These are phyloP conservation scores for Sceloporus undulatus DNA, from an alignment of 2,113 vertebrate species.

Conservation along the genomic window DNA sequence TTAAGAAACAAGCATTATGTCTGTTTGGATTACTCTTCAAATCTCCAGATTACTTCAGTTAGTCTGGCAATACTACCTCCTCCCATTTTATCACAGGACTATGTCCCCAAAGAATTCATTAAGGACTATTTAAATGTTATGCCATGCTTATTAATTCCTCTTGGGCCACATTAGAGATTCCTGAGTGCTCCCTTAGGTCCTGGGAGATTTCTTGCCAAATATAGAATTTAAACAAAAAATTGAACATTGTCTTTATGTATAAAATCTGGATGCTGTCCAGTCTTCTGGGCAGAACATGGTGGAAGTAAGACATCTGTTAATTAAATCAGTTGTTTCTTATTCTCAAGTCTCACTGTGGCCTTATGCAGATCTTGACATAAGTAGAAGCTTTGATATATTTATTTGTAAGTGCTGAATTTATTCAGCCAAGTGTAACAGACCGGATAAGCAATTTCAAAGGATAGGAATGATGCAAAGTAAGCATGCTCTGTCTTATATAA, in stretches of 20 bases:
- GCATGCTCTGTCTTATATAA: slow-evolving; percentile 1
- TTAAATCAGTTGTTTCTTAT: neutral
- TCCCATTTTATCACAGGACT: slow-evolving; percentile 27
- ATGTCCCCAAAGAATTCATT: slow-evolving; percentile 50
- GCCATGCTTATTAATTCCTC: slow-evolving; percentile 53
- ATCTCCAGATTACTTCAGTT: slow-evolving; percentile 49
- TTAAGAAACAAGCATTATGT: slow-evolving; percentile 32
- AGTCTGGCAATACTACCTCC: slow-evolving; percentile 23
- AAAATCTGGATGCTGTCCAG: slow-evolving; percentile 14
- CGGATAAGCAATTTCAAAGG: neutral
- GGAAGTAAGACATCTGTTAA: slow-evolving; percentile 25
- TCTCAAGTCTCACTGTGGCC: slow-evolving; percentile 12
- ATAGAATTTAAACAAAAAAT: slow-evolving; percentile 49
- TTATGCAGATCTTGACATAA: slow-evolving; percentile 13
- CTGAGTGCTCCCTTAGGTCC: slow-evolving; percentile 57
- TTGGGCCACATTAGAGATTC: slow-evolving; percentile 52
- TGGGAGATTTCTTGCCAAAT: slow-evolving; percentile 20
- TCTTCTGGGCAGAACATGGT: slow-evolving; percentile 30
- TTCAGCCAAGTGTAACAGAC: neutral
- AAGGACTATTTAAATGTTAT: slow-evolving; percentile 45
- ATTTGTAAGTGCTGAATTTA: slow-evolving; percentile 16
- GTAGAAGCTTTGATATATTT: slow-evolving; percentile 26
- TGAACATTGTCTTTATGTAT: slow-evolving; percentile 34
- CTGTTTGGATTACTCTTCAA: slow-evolving; percentile 59
- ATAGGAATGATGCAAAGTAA: neutral